Percentiles rank a stretch among this genome's conserved stretches.
Evolutionary conservation across 2,888 invertebrate genomes (phyloP).

Genomic region (Agonopterix heracliana): DNA sequence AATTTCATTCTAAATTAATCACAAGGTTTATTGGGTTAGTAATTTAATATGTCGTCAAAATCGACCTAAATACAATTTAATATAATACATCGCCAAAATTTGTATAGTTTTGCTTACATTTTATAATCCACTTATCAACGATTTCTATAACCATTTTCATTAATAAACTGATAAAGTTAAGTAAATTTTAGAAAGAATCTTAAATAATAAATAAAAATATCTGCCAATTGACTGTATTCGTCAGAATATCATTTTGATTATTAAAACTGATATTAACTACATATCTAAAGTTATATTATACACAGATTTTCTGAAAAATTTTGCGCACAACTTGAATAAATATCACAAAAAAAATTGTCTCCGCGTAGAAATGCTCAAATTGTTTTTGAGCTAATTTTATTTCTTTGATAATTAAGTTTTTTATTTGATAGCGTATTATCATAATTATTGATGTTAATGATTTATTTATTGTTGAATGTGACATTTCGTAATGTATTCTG

Average conservation of each 20-base stretch:
- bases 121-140: background rate
- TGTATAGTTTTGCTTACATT: background rate
- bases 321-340: conserved; percentile 47
- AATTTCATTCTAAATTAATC: too few relatives aligned
- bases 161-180: conserved; percentile 1
- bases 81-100: too few relatives aligned
- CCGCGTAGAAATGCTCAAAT: conserved; percentile 27
- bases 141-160: conserved; percentile 4
- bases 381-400: conserved; percentile 17
- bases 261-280: conserved; percentile 28
- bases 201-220: conserved; percentile 6
- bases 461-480: conserved; percentile 55
- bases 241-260: conserved; percentile 49
- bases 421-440: conserved; percentile 10
- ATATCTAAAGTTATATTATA: conserved; percentile 45
- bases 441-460: conserved; percentile 9
- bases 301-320: conserved; percentile 46
- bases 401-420: conserved; percentile 9
- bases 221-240: conserved; percentile 36
- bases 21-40: too few relatives aligned
- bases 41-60: too few relatives aligned
- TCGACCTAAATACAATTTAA: too few relatives aligned
- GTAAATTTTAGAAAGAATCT: conserved; percentile 3
- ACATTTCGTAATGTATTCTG: conserved; percentile 71
- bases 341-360: conserved; percentile 27